A percentile compares a stretch with the other conserved stretches of the same genome.
These are phyloP conservation scores for Dusona sp. DNA, from an alignment of 2,888 invertebrate species.

Conservation along the genomic window DNA sequence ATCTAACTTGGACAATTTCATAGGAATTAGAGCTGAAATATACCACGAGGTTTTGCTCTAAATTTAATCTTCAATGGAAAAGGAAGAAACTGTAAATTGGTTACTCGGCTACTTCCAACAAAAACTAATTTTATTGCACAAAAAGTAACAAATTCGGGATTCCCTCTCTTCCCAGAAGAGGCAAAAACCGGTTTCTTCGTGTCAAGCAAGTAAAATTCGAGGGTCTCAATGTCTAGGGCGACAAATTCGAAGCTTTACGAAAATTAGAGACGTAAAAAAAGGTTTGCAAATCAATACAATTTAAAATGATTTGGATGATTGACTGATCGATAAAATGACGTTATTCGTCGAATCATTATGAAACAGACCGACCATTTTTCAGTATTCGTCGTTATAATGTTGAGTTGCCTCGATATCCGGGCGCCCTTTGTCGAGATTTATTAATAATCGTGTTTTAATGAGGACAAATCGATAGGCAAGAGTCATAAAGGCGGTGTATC, in stretches of 20 bases:
- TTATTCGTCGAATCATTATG: background rate
- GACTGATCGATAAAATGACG: background rate
- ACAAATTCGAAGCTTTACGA: background rate
- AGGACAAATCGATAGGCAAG: background rate
- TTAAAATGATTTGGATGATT: background rate
- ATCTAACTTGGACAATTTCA: background rate
- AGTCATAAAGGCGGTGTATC: no score
- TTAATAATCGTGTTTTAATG: no score
- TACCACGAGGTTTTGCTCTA: background rate
- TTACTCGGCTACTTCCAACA: background rate
- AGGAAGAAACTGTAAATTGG: background rate
- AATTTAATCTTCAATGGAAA: background rate
- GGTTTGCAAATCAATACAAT: background rate
- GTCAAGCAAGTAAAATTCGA: background rate
- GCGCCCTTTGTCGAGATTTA: background rate
- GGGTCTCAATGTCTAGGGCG: background rate
- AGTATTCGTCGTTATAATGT: background rate
- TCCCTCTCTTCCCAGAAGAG: background rate
- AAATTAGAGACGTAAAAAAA: background rate
- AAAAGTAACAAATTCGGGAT: conserved; percentile 1
- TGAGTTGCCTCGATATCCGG: background rate
- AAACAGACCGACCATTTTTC: background rate
- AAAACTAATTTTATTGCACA: background rate
- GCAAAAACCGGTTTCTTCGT: background rate
- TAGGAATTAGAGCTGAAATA: background rate